Conservation (phyloP, 2,797 vertebrate species). For the Threskiornis aethiopicus region DNA sequence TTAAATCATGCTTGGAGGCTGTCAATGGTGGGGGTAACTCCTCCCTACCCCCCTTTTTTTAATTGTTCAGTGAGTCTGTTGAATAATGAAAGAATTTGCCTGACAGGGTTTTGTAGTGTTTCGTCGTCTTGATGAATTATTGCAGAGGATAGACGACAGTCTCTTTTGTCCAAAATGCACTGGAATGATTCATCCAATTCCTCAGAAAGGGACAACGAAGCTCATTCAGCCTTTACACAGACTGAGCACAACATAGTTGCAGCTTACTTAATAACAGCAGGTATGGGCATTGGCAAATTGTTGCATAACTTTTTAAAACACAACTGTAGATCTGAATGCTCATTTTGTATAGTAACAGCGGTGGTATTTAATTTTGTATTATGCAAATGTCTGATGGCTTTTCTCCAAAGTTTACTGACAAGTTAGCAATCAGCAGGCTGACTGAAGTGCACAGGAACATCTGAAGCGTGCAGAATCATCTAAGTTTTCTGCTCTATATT, state of each 20-base stretch:
- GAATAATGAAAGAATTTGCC: slow-evolving; percentile 41
- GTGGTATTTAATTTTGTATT: not conserved
- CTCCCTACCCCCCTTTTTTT: not conserved
- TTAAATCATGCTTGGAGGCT: slow-evolving; percentile 55
- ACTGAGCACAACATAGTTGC: slow-evolving; percentile 93
- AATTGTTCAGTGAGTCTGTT: slow-evolving; percentile 47
- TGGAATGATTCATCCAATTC: slow-evolving; percentile 73
- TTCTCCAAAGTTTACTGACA: not conserved
- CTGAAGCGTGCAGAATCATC: not conserved
- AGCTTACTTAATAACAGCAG: slow-evolving; percentile 93
- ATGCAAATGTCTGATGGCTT: not conserved
- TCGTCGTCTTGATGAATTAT: not conserved
- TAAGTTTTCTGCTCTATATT: not conserved
- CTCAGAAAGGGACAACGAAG: slow-evolving; percentile 75
- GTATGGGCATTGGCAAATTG: slow-evolving; percentile 72
- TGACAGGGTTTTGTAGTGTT: not conserved
- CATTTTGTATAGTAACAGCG: not conserved
- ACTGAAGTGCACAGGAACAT: not conserved
- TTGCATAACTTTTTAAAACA: not conserved
- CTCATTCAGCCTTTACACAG: slow-evolving; percentile 88
- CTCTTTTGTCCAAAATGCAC: slow-evolving; percentile 65
- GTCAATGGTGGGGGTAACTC: not conserved
- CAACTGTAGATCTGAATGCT: not conserved
- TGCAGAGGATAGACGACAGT: not conserved
- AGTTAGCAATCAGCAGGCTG: not conserved